Base-by-base conservation (phyloP, 2,113 vertebrate genomes). In the Nicator chloris region DNA sequence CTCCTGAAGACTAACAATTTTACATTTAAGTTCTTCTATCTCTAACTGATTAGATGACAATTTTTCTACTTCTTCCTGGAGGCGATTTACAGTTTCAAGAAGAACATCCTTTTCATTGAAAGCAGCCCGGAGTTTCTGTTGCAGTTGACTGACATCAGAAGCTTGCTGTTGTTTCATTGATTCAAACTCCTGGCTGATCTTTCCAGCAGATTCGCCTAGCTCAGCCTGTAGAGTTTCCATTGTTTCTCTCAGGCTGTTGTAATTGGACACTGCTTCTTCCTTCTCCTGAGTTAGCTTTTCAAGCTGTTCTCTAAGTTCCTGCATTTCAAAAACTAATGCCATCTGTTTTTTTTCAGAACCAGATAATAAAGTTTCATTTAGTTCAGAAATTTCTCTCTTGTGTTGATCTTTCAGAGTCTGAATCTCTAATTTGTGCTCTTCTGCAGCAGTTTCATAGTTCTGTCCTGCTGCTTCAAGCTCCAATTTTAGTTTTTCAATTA, bases 121-220 rank as follows among this genome's bases (percentile, higher is more conserved):
- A 90, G 97, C 95, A 92, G 96, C 82, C 65, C 98, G 92, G 10
- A 99, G 96, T 61, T 98, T 98, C 76, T 99, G 98, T 33, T 99
- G 98, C 47, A 99, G 98, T 33, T 98, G 98, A 91, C 92, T 97
- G 64, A 99, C 92, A 85, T 98, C 98, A 68, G 94, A 97, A 31
- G 98, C 98, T 68, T 98, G 98, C 66, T 99, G 98, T 21, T 99
- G 98, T 83, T 98, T 99, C 98, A 99, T 98, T 40, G 98, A 97
- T 90, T 98, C 96, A 96, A 99, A 98, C 81, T 99, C 99, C 75
- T 97, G 90, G 88, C 99, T 98, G 96, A 99, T 98, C 91, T 99
- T 98, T 42, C 98, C 98, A 49, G 99, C 98, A 71, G 98, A 98
- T 92, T 99, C 98, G 11, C 97, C 97, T 23, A 99, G 95, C 85